Evolutionary conservation across 2,113 vertebrate species (phyloP), one percentile per base, ranked within the genome.

Genomic region (Parus major): DNA sequence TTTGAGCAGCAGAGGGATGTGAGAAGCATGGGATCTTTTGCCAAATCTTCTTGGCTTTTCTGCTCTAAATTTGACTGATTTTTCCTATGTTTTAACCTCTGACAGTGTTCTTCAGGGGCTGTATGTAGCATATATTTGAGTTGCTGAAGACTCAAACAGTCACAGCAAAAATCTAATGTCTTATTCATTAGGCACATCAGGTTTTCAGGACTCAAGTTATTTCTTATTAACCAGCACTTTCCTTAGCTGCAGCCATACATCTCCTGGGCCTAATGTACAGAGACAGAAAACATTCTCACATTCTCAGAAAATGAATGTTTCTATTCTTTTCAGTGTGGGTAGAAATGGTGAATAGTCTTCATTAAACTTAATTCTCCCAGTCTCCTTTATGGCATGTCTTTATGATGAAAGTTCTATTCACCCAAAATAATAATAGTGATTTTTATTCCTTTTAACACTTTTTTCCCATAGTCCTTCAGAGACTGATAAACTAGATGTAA

Each of bases 11-110:
- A 81, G 63, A 78, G 15, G 59, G 25, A 36, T 65, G 21, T 63
- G 57, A 73, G 56, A 91, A 81, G 27, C 39, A 10, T 28, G 42
- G 7, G 6, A 14, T 84, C 47, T 66, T 91, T 57, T 96, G 85
- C 86, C 92, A 97, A 75, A 90, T 16, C 39, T 70, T 93, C 57
- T 94, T 95, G 77, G 84, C 50, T 83, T 94, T 93, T 75, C 39
- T 91, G 44, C 73, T 65, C 55, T 85, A 88, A 27, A 72, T 68
- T 95, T 71, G n/a, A 50, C 61, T 65, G 18, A 56, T 59, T 97
- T 97, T 97, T 69, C 72, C 93, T 91, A 65, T 63, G 59, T 77
- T 97, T 78, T 96, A 46, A 96, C 88, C 41, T 90, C 90, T 70
- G 42, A 95, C 84, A 33, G 33, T 89, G 57, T 88, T 84, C 39